Evolutionary conservation across 2,797 vertebrate genomes (phyloP).

Genomic region (Sebastes elongatus): DNA sequence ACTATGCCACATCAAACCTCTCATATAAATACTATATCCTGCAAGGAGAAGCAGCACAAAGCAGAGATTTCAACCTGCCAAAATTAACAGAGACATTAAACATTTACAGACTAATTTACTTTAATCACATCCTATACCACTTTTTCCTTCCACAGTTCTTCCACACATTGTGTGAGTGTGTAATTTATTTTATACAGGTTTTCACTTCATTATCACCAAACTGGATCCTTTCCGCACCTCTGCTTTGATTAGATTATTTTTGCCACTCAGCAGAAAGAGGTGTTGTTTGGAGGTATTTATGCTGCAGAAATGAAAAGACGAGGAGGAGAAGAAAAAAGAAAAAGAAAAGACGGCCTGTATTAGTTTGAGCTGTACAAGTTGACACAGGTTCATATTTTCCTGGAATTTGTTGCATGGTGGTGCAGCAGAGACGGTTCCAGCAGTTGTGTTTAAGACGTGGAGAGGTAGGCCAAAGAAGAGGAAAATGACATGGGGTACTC

Average conservation of each 20-base stretch:
- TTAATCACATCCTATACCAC: slow-evolving; percentile 35
- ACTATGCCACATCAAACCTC: neutral
- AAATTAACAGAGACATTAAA: slow-evolving; percentile 1
- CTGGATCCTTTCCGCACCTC: slow-evolving; percentile 16
- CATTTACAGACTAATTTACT: slow-evolving; percentile 24
- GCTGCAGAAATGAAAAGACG: slow-evolving; percentile 61
- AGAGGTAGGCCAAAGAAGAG: slow-evolving; percentile 58
- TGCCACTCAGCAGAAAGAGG: slow-evolving; percentile 57
- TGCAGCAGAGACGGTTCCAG: slow-evolving; percentile 62
- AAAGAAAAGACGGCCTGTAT: slow-evolving; percentile 61
- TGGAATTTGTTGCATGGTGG: slow-evolving; percentile 79
- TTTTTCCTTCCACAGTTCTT: slow-evolving; percentile 28
- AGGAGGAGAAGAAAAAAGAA: neutral
- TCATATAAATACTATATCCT: neutral
- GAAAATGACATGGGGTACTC: slow-evolving; percentile 61
- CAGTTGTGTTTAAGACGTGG: slow-evolving; percentile 65
- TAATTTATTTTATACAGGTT: slow-evolving; percentile 21
- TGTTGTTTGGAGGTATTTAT: slow-evolving; percentile 78
- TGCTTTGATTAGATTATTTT: slow-evolving; percentile 11
- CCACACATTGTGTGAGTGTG: slow-evolving; percentile 32
- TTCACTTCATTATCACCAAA: slow-evolving; percentile 15
- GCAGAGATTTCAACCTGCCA: neutral
- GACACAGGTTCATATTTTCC: slow-evolving; percentile 84
- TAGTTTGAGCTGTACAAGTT: slow-evolving; percentile 80
- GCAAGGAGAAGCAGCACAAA: neutral